Percentiles rank a stretch among this genome's conserved stretches.
phyloP scores from a whole-genome alignment of 2,888 invertebrate genomes.

The Ceraclea dissimilis region DNA sequence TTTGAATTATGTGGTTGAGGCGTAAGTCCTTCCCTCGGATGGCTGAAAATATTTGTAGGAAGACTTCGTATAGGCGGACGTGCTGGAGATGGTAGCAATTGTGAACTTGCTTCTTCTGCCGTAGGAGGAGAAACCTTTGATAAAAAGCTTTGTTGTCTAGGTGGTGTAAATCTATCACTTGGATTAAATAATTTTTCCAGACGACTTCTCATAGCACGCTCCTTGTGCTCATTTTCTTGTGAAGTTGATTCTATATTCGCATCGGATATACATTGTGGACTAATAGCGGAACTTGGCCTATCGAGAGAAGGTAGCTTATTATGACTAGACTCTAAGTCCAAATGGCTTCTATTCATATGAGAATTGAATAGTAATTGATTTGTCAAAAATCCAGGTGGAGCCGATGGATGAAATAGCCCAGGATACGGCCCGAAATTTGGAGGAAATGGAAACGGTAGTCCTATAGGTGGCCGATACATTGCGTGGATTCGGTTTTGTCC shows the following conservation, averaged over 20 bases:
- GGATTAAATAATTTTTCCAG: slow-evolving; percentile 18
- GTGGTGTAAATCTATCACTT: slow-evolving; percentile 50
- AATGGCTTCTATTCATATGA: slow-evolving; percentile 44
- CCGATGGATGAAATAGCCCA: slow-evolving; percentile 48
- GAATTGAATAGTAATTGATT: slow-evolving; percentile 60
- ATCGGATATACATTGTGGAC: slow-evolving; percentile 30
- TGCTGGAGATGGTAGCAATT: slow-evolving; percentile 58
- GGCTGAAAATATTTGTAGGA: slow-evolving; percentile 29
- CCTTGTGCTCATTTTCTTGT: slow-evolving; percentile 15
- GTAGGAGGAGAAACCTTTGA: slow-evolving; percentile 60
- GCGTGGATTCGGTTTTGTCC: slow-evolving; percentile 59
- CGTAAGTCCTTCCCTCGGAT: slow-evolving; percentile 31
- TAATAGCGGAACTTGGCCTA: slow-evolving; percentile 41
- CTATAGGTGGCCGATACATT: slow-evolving; percentile 60
- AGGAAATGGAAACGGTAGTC: slow-evolving; percentile 55
- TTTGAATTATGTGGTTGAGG: slow-evolving; percentile 7
- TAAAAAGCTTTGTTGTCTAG: slow-evolving; percentile 39
- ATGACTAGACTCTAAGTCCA: slow-evolving; percentile 47
- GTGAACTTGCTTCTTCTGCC: slow-evolving; percentile 57
- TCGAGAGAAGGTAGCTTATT: slow-evolving; percentile 47
- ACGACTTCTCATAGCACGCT: slow-evolving; percentile 20
- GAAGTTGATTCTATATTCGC: slow-evolving; percentile 8
- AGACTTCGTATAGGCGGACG: slow-evolving; percentile 40
- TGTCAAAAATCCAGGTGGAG: slow-evolving; percentile 52
- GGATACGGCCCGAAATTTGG: slow-evolving; percentile 55